phyloP scores from a whole-genome alignment of 2,113 vertebrate species.

The Artemisiospiza belli region DNA sequence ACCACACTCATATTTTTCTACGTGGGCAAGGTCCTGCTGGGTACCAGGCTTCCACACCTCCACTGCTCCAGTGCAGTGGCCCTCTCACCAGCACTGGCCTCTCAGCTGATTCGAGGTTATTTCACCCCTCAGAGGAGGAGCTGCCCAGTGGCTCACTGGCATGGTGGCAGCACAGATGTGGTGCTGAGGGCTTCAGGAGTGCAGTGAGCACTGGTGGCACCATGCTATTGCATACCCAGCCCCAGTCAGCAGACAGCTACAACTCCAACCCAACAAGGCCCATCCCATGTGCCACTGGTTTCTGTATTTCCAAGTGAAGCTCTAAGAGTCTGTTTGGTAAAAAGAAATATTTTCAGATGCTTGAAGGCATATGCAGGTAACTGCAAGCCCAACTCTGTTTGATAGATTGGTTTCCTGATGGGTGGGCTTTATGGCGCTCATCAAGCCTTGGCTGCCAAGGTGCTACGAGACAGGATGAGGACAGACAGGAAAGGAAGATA shows the following conservation, averaged over 20 bases:
- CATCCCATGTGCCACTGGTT: neutral
- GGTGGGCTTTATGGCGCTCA: neutral
- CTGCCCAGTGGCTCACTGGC: neutral
- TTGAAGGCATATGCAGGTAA: neutral
- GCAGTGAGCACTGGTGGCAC: neutral
- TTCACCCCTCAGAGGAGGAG: neutral
- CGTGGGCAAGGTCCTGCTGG: neutral
- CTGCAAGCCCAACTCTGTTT: neutral
- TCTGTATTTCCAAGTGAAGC: neutral
- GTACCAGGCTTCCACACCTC: neutral
- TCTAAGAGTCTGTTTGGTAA: neutral
- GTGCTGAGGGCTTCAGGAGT: neutral
- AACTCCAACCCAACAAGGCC: neutral
- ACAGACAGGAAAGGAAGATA: neutral
- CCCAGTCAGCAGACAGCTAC: neutral
- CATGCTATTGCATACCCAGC: neutral
- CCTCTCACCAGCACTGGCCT: neutral
- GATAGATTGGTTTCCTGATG: neutral
- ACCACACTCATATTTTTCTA: neutral
- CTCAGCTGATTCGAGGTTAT: accelerated
- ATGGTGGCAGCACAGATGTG: neutral
- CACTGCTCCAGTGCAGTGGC: neutral
- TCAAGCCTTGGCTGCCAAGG: neutral
- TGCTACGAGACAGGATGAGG: neutral
- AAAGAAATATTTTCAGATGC: neutral